Percentiles rank a stretch among this genome's conserved stretches.
Evolutionary conservation across 1,140 invertebrate species (phyloP).

Genomic region (Hesperophylax magnus): DNA sequence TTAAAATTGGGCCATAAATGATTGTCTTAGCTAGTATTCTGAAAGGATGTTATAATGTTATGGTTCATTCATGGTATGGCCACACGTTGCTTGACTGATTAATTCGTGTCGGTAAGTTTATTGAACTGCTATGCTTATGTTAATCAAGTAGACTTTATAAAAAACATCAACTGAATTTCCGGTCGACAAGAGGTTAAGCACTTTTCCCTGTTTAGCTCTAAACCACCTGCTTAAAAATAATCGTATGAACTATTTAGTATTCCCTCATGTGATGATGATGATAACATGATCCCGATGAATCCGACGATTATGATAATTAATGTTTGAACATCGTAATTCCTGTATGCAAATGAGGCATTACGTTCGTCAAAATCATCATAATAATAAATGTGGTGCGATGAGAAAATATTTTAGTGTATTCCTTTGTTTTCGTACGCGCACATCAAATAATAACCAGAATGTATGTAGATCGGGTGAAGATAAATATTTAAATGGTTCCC

Average conservation of each 20-base stretch:
- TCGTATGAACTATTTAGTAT: background rate
- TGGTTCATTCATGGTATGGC: background rate
- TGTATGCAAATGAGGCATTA: conserved; percentile 33
- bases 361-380: conserved; percentile 28
- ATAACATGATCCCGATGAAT: conserved; percentile 23
- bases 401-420: conserved; percentile 17
- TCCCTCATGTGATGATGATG: conserved; percentile 1
- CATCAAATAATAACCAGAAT: background rate
- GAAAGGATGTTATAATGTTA: too few relatives aligned
- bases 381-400: conserved; percentile 24
- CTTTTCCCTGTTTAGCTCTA: background rate
- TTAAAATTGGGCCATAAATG: too few relatives aligned
- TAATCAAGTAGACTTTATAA: background rate
- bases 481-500: conserved; percentile 9
- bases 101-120: conserved; percentile 15
- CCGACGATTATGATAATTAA: conserved; percentile 30
- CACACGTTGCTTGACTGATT: conserved; percentile 15
- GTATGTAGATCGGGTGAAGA: too few relatives aligned
- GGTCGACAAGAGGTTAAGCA: background rate
- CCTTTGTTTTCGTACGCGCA: conserved; percentile 1
- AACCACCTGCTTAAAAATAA: conserved; percentile 2
- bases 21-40: background rate
- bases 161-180: conserved; percentile 7
- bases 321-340: conserved; percentile 35
- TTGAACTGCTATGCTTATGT: conserved; percentile 23